A percentile compares a stretch with the other conserved stretches of the same genome.
These are phyloP conservation scores for Drosophila fuyamai DNA, from an alignment of 1,140 invertebrate species.

Conservation along the genomic window DNA sequence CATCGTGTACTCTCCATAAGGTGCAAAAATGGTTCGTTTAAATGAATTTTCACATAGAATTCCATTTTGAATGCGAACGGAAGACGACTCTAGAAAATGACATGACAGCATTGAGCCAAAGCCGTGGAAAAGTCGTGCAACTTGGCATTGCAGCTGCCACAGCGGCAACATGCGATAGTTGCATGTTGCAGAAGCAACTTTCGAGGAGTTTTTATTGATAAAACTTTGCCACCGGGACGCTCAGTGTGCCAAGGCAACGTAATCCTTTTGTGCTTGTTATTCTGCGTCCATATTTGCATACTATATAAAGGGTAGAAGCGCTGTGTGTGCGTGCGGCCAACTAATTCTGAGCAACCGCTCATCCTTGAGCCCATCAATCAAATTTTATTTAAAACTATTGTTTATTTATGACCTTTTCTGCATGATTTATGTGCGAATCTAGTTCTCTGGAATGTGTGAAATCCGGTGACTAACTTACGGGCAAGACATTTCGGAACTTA, in stretches of 20 bases:
- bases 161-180: constrained; percentile 27
- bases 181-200: constrained; percentile 54
- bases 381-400: constrained; percentile 28
- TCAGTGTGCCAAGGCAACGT: constrained; percentile 61
- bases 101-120: constrained; percentile 54
- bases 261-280: constrained; percentile 10
- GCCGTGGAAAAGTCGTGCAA: constrained; percentile 8
- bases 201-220: constrained; percentile 72
- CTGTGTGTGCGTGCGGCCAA: constrained; percentile 17
- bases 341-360: constrained; percentile 23
- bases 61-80: constrained; percentile 57
- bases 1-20: constrained; percentile 8
- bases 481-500: not conserved
- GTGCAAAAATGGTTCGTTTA: constrained; percentile 16
- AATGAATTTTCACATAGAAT: constrained; percentile 66
- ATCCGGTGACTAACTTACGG: not conserved
- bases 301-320: not conserved
- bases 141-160: constrained; percentile 37
- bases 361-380: constrained; percentile 55
- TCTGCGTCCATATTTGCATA: constrained; percentile 36
- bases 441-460: not conserved
- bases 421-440: constrained; percentile 38
- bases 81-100: constrained; percentile 39
- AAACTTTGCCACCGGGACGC: constrained; percentile 56
- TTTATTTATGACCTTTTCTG: constrained; percentile 25